These are phyloP conservation scores for Athalia circularis DNA, from an alignment of 2,888 invertebrate species.

Conservation along the genomic window DNA sequence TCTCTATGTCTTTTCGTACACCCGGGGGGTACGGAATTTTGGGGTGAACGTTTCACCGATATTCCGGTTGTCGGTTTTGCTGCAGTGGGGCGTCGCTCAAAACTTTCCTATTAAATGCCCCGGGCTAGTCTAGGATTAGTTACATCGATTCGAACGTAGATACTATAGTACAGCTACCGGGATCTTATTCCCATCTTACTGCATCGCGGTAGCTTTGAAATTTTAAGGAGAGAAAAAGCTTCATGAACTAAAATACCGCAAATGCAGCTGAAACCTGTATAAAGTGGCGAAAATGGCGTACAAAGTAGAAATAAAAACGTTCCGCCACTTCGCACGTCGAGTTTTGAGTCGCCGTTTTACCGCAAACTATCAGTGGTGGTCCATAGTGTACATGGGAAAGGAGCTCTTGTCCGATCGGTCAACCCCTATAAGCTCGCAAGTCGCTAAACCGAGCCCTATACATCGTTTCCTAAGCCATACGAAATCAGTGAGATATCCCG, in stretches of 20 bases:
- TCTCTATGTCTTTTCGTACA: too few relatives aligned
- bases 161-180: not conserved
- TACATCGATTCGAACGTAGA: constrained; percentile 31
- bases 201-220: not conserved
- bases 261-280: too few relatives aligned
- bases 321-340: not conserved
- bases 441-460: too few relatives aligned
- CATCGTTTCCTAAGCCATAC: too few relatives aligned
- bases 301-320: constrained; percentile 40
- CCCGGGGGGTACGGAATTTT: too few relatives aligned
- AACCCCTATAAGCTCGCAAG: too few relatives aligned
- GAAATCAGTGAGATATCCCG: too few relatives aligned
- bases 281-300: not conserved
- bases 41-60: too few relatives aligned
- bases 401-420: too few relatives aligned
- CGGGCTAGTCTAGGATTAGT: constrained; percentile 32
- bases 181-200: not conserved
- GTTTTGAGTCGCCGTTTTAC: too few relatives aligned
- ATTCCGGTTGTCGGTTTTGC: not conserved
- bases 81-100: not conserved
- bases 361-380: too few relatives aligned
- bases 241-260: constrained; percentile 22
- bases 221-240: not conserved
- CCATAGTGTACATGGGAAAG: too few relatives aligned
- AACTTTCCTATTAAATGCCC: constrained; percentile 40